Conservation (phyloP, 2,113 vertebrate species). For the Macaca nemestrina region DNA sequence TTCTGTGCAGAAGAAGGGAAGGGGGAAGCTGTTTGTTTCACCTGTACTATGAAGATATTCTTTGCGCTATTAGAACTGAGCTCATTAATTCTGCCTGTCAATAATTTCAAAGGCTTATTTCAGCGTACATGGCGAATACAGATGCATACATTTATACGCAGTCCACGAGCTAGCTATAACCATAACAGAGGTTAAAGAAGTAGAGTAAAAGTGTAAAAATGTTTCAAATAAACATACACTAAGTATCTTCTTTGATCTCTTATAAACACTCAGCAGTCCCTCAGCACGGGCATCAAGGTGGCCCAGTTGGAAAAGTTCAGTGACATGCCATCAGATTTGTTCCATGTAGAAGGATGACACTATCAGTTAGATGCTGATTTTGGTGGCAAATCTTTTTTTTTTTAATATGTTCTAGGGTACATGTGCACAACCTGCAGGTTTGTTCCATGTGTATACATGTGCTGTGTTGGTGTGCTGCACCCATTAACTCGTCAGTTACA, state of each 20-base stretch:
- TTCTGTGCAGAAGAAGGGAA: slow-evolving; percentile 49
- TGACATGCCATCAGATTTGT: slow-evolving; percentile 2
- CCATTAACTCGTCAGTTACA: no score
- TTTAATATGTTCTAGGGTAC: no score
- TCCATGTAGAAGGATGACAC: slow-evolving; percentile 19
- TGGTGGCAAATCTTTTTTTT: neutral
- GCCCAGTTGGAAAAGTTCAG: neutral
- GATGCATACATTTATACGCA: slow-evolving; percentile 59
- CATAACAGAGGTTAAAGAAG: neutral
- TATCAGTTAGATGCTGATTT: neutral
- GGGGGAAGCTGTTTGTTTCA: slow-evolving; percentile 37
- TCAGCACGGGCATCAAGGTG: neutral
- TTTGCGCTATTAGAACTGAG: slow-evolving; percentile 64
- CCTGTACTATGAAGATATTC: neutral
- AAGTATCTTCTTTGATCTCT: slow-evolving; percentile 55
- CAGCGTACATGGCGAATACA: slow-evolving; percentile 40
- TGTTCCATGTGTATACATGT: no score
- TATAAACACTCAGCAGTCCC: neutral
- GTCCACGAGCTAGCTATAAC: slow-evolving; percentile 38
- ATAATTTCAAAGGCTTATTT: slow-evolving; percentile 81
- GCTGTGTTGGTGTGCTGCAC: no score
- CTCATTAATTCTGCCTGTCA: slow-evolving; percentile 71
- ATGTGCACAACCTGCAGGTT: no score
- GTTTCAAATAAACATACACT: slow-evolving; percentile 71
- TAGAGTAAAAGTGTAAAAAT: slow-evolving; percentile 75